Base-by-base conservation (phyloP, 2,797 vertebrate species). In the Coluber constrictor region DNA sequence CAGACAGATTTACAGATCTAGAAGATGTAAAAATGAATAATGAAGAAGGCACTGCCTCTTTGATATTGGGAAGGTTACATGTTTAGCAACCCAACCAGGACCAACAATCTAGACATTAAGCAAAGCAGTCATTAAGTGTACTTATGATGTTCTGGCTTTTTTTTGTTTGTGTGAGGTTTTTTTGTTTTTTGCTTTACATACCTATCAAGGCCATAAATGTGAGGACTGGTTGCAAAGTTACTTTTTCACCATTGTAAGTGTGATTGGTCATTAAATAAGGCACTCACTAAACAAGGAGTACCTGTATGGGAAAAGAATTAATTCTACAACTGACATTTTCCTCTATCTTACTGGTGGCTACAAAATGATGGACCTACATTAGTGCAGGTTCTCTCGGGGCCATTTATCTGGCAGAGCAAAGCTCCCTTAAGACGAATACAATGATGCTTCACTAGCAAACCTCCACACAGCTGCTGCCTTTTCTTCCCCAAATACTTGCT, bases 351-450 rank as follows among this genome's bases (percentile, higher is more conserved):
- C 43, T 79, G 70, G 37, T 86, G 18, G 27, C 54, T 70, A 55
- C 25, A 86, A 94, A 91, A 55, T 59, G 74, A 60, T 55, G 54
- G 90, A 55, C 59, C 37, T 90, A 63, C 29, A 25, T 54, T 54
- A 66, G 23, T 59, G 15, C 54, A 54, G 57, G 57, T 57, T 29
- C 74, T 91, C 87, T 66, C 59, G 83, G 59, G 18, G 66, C 37
- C 66, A 59, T 90, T 91, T 89, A 92, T 87, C 59, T 70, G 60
- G 74, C 18, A 74, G n/a, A 56, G 79, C n/a, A 47, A 94, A 91
- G 32, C 25, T 61, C 87, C 43, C 88, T 47, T 51, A 89, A 79
- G 87, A 56, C 87, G 55, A 54, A 60, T 54, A 51, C 55, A 56
- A 29, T 54, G 32, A 56, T 32, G 59, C 91, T 66, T 88, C 91